phyloP scores from a whole-genome alignment of 2,888 invertebrate species.

The Stomorhina lunata region DNA sequence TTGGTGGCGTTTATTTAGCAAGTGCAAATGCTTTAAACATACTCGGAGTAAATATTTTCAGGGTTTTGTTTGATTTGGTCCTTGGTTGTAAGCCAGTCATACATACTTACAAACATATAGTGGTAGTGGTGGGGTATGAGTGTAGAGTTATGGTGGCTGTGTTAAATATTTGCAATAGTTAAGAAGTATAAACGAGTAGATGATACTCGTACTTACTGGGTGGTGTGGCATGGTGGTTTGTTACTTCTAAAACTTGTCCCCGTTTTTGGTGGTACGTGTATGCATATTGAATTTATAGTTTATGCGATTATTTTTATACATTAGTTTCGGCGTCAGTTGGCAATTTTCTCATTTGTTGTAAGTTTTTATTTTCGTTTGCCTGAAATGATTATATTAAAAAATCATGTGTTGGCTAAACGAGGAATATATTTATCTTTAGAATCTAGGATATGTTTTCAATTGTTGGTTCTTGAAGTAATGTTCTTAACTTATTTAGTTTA shows the following conservation, averaged over 20 bases:
- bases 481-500: no score
- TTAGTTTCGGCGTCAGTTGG: constrained; percentile 69
- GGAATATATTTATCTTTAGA: constrained; percentile 10
- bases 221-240: constrained; percentile 61
- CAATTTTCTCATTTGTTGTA: constrained; percentile 59
- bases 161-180: constrained; percentile 48
- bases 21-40: constrained; percentile 72
- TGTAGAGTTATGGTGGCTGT: constrained; percentile 37
- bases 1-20: constrained; percentile 72
- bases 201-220: constrained; percentile 46
- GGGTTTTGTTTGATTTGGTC: constrained; percentile 29
- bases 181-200: no score
- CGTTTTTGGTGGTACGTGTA: background rate
- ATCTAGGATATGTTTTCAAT: no score
- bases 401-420: background rate
- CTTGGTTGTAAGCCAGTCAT: no score
- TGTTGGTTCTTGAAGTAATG: no score
- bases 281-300: constrained; percentile 66
- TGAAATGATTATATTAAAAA: background rate
- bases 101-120: no score
- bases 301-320: constrained; percentile 59
- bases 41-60: background rate
- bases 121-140: constrained; percentile 3
- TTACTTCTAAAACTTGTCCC: constrained; percentile 74
- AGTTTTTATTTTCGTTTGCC: constrained; percentile 46